Evolutionary conservation across 2,888 invertebrate genomes (phyloP), one percentile per base, ranked within the genome.

Genomic region (Heliconius charithonia): DNA sequence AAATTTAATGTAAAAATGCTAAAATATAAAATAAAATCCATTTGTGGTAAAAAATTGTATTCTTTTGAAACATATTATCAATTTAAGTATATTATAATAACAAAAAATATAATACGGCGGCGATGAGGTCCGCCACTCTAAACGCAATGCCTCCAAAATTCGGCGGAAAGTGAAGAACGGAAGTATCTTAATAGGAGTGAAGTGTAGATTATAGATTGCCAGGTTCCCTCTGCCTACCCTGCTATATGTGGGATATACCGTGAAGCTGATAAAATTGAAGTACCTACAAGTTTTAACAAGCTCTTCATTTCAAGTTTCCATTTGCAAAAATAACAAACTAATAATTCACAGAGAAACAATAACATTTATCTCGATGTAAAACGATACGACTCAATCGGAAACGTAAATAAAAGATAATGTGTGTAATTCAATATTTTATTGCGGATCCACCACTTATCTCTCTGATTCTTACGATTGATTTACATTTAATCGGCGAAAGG

Each of bases 321-420:
- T 89, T 89, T 87, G 86, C 83, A 88, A 90, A 88, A 90, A 85
- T 85, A 86, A 85, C 85, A 84, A 63, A 27, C 65, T 25, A 73
- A 56, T 59, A 78, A 85, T 87, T 87, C 89, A 87, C 89, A 89
- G 85, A 84, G 84, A 86, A 88, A 90, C 88, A 89, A 91, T 89
- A 92, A 91, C 90, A 90, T 86, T 86, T 85, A 79, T 86, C 85
- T 83, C 83, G 82, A 80, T 82, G 93, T 91, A 93, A 94, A 91
- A 81, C 82, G 91, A 94, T 92, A 92, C 85, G 85, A 78, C 89
- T 88, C 92, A 92, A 94, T 94, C 93, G 87, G 91, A 91, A 93
- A 93, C 82, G 92, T 89, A 94, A 94, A 94, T 93, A 94, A 88
- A 90, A 90, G 91, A 92, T 91, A 91, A 88, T 87, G 87, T 84